Evolutionary conservation across 2,797 vertebrate genomes (phyloP).

Genomic region (Remorina albescens): DNA sequence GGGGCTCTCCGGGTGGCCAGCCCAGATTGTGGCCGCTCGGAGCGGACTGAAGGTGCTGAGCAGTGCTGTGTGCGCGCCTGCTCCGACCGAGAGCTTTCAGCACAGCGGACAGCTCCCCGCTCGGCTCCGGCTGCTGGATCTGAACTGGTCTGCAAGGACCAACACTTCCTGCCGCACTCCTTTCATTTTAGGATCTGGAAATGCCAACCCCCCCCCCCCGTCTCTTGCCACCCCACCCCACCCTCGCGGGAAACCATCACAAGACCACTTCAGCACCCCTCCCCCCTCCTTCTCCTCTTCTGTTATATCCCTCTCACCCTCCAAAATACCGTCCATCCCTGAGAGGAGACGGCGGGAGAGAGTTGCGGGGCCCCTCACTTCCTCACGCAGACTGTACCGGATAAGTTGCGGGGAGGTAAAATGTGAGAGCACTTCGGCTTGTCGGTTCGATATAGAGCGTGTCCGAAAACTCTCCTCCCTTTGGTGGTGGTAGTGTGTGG

Average conservation of each 20-base stretch:
- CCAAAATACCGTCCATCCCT: conserved; percentile 33
- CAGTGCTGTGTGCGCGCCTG: not conserved
- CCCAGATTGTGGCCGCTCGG: not conserved
- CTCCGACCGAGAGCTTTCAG: conserved; percentile 54
- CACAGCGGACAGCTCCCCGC: conserved; percentile 65
- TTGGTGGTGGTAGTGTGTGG: conserved; percentile 6
- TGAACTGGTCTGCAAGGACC: not conserved
- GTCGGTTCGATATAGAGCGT: conserved; percentile 37
- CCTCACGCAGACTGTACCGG: conserved; percentile 21
- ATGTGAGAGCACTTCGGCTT: conserved; percentile 42
- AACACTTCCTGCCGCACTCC: not conserved
- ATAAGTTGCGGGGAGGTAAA: conserved; percentile 25
- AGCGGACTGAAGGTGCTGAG: conserved; percentile 6
- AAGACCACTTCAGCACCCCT: conserved; percentile 54
- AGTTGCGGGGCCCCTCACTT: conserved; percentile 15
- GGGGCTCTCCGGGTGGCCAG: not conserved
- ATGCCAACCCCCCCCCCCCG: not conserved
- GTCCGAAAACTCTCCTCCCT: conserved; percentile 50
- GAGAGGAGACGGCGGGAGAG: conserved; percentile 18
- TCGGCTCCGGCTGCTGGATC: not conserved
- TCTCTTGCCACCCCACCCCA: conserved; percentile 20
- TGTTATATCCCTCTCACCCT: conserved; percentile 23
- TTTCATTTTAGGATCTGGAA: no score
- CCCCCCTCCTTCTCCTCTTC: conserved; percentile 9
- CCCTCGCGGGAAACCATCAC: conserved; percentile 49